phyloP scores from a whole-genome alignment of 2,888 invertebrate species.

The Coleophora deauratella region DNA sequence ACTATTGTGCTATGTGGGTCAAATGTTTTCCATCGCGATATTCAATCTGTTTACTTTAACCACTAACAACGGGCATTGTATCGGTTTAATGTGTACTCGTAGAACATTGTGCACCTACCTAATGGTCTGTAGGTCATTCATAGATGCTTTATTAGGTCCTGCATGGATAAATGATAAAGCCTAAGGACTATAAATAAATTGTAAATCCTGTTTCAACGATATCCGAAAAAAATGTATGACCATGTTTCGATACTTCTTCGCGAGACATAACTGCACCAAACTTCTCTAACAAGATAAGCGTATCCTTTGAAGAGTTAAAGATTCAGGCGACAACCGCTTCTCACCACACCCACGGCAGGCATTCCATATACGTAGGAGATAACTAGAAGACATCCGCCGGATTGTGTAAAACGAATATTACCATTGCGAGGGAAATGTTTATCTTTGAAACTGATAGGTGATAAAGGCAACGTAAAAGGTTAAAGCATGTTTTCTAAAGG shows the following conservation, averaged over 20 bases:
- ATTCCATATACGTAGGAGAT: slow-evolving; percentile 52
- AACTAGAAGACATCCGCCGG: slow-evolving; percentile 59
- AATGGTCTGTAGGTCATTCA: too few relatives aligned
- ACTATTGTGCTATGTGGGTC: slow-evolving; percentile 59
- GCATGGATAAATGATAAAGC: too few relatives aligned
- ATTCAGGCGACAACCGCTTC: slow-evolving; percentile 33
- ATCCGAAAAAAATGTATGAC: too few relatives aligned
- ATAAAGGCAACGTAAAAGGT: too few relatives aligned
- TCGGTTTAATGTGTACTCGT: slow-evolving; percentile 31
- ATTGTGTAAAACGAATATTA: slow-evolving; percentile 27
- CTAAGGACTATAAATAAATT: too few relatives aligned
- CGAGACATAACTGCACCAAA: too few relatives aligned
- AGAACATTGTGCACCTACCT: slow-evolving; percentile 15
- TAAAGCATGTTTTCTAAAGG: too few relatives aligned
- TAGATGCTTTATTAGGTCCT: too few relatives aligned
- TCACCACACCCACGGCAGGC: slow-evolving; percentile 51
- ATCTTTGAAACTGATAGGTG: background rate
- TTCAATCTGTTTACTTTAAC: slow-evolving; percentile 34
- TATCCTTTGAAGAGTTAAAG: slow-evolving; percentile 21
- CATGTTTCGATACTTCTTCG: too few relatives aligned
- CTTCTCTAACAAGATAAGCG: background rate
- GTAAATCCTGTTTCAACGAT: too few relatives aligned
- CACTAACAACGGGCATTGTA: slow-evolving; percentile 36
- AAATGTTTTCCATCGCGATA: slow-evolving; percentile 47
- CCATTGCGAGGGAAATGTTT: slow-evolving; percentile 2